These are phyloP conservation scores for Noctuana brunneofusca DNA, from an alignment of 2,888 invertebrate species.

Conservation along the genomic window DNA sequence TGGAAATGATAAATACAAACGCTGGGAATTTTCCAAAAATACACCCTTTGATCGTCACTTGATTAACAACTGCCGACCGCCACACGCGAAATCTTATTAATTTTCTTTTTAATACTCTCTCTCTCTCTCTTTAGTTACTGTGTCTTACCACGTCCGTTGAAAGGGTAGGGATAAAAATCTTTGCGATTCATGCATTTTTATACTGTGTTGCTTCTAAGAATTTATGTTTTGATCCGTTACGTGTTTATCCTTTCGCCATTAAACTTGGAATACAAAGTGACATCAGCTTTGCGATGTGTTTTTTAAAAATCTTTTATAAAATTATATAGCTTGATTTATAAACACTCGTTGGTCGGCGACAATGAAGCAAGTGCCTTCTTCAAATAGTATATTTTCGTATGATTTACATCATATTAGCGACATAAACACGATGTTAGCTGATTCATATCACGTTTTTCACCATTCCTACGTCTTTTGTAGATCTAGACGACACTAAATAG, in stretches of 20 bases:
- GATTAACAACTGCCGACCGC: constrained; percentile 74
- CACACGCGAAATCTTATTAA: constrained; percentile 74
- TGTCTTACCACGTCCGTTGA: background rate
- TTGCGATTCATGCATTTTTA: too few species aligned
- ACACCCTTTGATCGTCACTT: constrained; percentile 76
- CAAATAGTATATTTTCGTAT: constrained; percentile 59
- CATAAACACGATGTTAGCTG: constrained; percentile 50
- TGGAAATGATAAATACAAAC: constrained; percentile 79
- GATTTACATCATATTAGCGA: constrained; percentile 55
- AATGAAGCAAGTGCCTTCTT: constrained; percentile 11
- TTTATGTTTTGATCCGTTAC: too few species aligned
- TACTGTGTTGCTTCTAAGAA: too few species aligned
- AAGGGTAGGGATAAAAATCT: background rate
- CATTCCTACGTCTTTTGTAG: constrained; percentile 38
- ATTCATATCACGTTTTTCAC: constrained; percentile 47
- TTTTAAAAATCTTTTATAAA: too few species aligned
- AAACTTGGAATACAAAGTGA: too few species aligned
- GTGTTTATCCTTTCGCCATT: too few species aligned
- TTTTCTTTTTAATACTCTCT: constrained; percentile 77
- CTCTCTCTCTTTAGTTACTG: constrained; percentile 46
- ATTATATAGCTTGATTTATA: background rate
- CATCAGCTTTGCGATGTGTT: too few species aligned
- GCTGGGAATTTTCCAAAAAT: constrained; percentile 76
- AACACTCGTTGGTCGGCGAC: background rate
- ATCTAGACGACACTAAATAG: constrained; percentile 18